Conservation (phyloP, 2,888 invertebrate species). For the Rhodophaea formosa region DNA sequence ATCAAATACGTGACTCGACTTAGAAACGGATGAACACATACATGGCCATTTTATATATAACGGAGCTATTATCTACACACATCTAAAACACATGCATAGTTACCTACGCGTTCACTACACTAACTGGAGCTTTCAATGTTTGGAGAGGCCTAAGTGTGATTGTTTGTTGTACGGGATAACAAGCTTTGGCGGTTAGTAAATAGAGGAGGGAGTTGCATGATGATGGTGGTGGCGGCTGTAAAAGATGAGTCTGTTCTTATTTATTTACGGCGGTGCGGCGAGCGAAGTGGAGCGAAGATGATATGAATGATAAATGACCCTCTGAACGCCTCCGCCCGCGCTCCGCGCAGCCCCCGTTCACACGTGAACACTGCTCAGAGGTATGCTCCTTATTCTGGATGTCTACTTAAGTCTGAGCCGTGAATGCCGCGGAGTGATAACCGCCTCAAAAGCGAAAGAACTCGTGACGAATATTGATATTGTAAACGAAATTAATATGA, state of each 20-base stretch:
- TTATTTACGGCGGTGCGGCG: constrained; percentile 81
- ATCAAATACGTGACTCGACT: constrained; percentile 53
- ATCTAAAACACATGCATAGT: constrained; percentile 74
- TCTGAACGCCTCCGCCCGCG: constrained; percentile 53
- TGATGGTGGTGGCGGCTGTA: constrained; percentile 59
- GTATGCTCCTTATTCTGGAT: constrained; percentile 62
- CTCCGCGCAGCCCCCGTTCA: constrained; percentile 51
- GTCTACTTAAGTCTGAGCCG: constrained; percentile 61
- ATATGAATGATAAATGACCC: constrained; percentile 82
- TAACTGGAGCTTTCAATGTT: constrained; percentile 38
- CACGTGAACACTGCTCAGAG: constrained; percentile 73
- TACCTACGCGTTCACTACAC: constrained; percentile 60
- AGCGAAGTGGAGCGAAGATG: constrained; percentile 82
- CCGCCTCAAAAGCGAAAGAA: constrained; percentile 58
- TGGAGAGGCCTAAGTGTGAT: constrained; percentile 39
- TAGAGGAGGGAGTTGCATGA: constrained; percentile 43
- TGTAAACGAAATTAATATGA: constrained; percentile 32
- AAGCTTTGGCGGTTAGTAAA: constrained; percentile 28
- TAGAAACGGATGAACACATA: constrained; percentile 40
- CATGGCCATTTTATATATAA: constrained; percentile 43
- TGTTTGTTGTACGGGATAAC: constrained; percentile 28
- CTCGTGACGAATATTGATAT: constrained; percentile 59
- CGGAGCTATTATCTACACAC: constrained; percentile 59
- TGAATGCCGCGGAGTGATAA: constrained; percentile 66
- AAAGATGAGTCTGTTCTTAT: constrained; percentile 81